Evolutionary conservation across 2,888 invertebrate species (phyloP).

Genomic region (Argyresthia albistria): DNA sequence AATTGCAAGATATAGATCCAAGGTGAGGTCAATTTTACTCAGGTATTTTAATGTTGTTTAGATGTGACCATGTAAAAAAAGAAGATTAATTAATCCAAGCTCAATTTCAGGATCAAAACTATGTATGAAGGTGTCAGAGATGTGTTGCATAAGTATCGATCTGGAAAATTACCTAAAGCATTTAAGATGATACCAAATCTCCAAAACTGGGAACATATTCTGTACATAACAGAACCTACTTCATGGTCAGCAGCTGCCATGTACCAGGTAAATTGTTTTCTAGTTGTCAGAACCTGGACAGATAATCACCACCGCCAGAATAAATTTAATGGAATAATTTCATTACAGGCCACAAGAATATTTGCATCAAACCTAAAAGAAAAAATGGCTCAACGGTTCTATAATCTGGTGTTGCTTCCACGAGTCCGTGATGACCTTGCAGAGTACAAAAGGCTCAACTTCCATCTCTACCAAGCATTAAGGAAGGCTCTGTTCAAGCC

Average conservation of each 20-base stretch:
- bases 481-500: constrained; percentile 96
- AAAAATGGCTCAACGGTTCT: constrained; percentile 96
- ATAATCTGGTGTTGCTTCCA: constrained; percentile 93
- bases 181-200: constrained; percentile 96
- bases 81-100: background rate
- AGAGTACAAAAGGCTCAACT: constrained; percentile 95
- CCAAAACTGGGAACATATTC: constrained; percentile 94
- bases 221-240: constrained; percentile 91
- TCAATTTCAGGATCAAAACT: constrained; percentile 72
- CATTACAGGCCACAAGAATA: constrained; percentile 84
- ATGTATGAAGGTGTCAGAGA: constrained; percentile 94
- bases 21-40: constrained; percentile 35
- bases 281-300: background rate
- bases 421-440: constrained; percentile 94
- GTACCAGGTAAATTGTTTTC: constrained; percentile 76
- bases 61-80: background rate
- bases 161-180: constrained; percentile 97
- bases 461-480: constrained; percentile 95
- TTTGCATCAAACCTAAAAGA: constrained; percentile 98
- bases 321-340: background rate
- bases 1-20: constrained; percentile 88
- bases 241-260: constrained; percentile 98
- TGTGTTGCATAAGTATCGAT: constrained; percentile 90
- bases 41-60: background rate
- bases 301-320: too few species aligned